phyloP scores from a whole-genome alignment of 2,888 invertebrate species.

The Sesamia inferens region DNA sequence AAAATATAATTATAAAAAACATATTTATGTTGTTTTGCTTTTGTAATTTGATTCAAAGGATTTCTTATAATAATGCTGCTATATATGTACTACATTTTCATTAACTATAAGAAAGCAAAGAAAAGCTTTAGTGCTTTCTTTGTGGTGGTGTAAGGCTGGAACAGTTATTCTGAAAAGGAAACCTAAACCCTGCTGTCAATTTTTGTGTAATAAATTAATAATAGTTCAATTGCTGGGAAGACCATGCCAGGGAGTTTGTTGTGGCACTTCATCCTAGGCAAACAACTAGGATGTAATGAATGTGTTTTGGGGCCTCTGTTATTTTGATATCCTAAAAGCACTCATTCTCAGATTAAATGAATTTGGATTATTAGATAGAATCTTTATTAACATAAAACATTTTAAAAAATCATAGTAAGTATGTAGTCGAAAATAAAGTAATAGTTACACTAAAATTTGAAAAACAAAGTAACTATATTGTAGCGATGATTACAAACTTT shows the following conservation, averaged over 20 bases:
- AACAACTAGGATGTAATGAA: background rate
- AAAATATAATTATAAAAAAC: slow-evolving; percentile 32
- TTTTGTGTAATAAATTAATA: background rate
- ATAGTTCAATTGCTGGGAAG: background rate
- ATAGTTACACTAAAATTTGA: too few relatives aligned
- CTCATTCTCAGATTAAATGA: background rate
- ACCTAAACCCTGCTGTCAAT: background rate
- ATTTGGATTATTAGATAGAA: background rate
- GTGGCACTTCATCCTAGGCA: background rate
- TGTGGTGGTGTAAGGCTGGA: background rate
- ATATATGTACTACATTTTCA: background rate
- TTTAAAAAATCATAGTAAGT: too few relatives aligned
- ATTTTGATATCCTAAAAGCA: background rate
- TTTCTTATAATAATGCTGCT: background rate
- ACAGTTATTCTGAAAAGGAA: background rate
- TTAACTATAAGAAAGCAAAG: background rate
- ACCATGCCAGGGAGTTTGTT: background rate
- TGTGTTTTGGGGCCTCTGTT: background rate
- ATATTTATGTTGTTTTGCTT: background rate
- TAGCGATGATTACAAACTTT: too few relatives aligned
- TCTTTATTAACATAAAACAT: too few relatives aligned
- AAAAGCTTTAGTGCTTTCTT: background rate
- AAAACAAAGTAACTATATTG: too few relatives aligned
- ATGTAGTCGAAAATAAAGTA: too few relatives aligned
- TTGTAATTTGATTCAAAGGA: background rate